Base-by-base conservation (phyloP, 1,140 invertebrate species). In the Piezodorus guildinii region DNA sequence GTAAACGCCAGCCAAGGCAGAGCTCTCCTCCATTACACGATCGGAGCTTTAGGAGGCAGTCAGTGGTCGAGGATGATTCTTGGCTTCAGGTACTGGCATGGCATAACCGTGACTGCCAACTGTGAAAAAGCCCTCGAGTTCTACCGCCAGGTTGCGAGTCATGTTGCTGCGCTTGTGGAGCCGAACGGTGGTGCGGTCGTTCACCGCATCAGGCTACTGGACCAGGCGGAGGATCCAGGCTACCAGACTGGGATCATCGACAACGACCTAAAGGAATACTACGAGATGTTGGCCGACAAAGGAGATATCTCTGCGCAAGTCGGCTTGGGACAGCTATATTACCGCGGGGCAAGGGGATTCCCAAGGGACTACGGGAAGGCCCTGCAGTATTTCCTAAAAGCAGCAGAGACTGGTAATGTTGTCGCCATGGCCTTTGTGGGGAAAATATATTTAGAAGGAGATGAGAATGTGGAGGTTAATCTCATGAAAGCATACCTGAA, bases 291-390 rank as follows among this genome's bases (percentile, higher is more conserved):
- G 65, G 96, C 96, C 10, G 94, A 98, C 72, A 96, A 97, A 72
- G 96, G 95, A 2, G 95, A 98, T 74, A 86, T 95, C n/a, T 90
- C 96, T 73, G 94, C 95, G 14, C 92, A 95, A 79, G 86, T 88
- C 68, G 68, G 91, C 0, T 77, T 99, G 0, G 96, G 95, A 0
- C 94, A 98, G 73, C 77, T 99, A n/a, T 94, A 98, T 77, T 96
- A 96, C 77, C 94, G 97, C 77, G 96, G 96, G 23, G 94, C 94
- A 12, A 82, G 93, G 72, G 94, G 94, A n/a, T 91, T 94, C 15
- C 84, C 90, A 30, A 83, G 95, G 65, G 92, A 98, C 79, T 86
- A 93, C 71, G 81, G 86, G 70, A 86, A 90, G 73, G 93, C 94
- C 8, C 75, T 92, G 63, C 85, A 94, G 73, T 98, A 98, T 78